Conservation (phyloP, 1,140 invertebrate species). For the Drosophila nigrodunni region DNA sequence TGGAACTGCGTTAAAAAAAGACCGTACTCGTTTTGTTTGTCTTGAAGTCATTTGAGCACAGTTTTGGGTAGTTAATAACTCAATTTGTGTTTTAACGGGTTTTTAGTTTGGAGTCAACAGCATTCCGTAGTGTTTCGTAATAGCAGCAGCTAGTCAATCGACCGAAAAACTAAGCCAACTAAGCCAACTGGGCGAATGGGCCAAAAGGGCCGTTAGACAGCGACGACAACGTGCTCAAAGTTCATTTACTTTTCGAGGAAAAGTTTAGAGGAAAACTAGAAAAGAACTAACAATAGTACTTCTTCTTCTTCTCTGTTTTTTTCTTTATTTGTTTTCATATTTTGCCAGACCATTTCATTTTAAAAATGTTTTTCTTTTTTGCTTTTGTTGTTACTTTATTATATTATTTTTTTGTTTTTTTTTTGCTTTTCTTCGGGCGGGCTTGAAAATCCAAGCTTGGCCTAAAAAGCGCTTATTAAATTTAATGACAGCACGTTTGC, state of each 20-base stretch:
- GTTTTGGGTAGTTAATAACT: slow-evolving; percentile 57
- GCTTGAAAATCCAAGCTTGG: slow-evolving; percentile 76
- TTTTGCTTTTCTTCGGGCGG: slow-evolving; percentile 46
- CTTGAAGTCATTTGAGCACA: slow-evolving; percentile 38
- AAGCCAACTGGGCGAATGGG: slow-evolving; percentile 7
- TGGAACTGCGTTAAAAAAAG: slow-evolving; percentile 52
- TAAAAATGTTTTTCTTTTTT: slow-evolving; percentile 60
- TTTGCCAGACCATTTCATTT: slow-evolving; percentile 69
- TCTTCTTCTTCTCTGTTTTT: slow-evolving; percentile 25
- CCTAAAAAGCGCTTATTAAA: slow-evolving; percentile 83
- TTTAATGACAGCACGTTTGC: slow-evolving; percentile 84
- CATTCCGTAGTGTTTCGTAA: slow-evolving; percentile 39
- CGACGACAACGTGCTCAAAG: slow-evolving; percentile 56
- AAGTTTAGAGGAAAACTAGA: slow-evolving; percentile 58
- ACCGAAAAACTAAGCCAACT: slow-evolving; percentile 8
- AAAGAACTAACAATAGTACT: slow-evolving; percentile 37
- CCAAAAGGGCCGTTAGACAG: slow-evolving; percentile 70
- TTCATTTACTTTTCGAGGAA: slow-evolving; percentile 76
- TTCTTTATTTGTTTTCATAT: slow-evolving; percentile 52
- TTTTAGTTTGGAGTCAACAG: slow-evolving; percentile 32
- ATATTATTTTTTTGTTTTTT: slow-evolving; percentile 15
- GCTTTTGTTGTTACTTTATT: slow-evolving; percentile 31
- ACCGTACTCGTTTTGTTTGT: slow-evolving; percentile 58
- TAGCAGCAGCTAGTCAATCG: background rate
- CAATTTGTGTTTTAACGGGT: slow-evolving; percentile 70